Percentiles rank a stretch among this genome's conserved stretches.
Conservation (phyloP, 2,888 invertebrate genomes). For the Drosophila nigricruria region DNA sequence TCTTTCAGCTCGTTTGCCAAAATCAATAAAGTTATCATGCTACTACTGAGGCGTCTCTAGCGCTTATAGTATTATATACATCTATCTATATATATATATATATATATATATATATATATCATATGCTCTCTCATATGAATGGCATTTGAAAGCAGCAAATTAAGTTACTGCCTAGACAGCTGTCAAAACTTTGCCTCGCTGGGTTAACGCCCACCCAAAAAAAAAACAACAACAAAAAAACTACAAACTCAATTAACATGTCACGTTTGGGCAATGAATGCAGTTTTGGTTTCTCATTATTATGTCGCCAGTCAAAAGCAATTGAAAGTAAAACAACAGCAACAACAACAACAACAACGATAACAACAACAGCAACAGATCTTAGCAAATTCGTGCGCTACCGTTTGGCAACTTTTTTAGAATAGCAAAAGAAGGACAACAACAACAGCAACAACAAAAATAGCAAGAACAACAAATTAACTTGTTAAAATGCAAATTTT, state of each 20-base stretch:
- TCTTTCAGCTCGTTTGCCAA: slow-evolving; percentile 69
- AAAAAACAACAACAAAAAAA: slow-evolving; percentile 7
- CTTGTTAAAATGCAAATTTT: slow-evolving; percentile 83
- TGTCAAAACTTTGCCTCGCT: slow-evolving; percentile 63
- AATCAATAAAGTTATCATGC: slow-evolving; percentile 76
- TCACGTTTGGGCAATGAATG: slow-evolving; percentile 76
- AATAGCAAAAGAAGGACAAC: slow-evolving; percentile 38
- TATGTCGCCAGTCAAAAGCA: slow-evolving; percentile 79
- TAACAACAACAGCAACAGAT: slow-evolving; percentile 29
- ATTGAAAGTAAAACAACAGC: slow-evolving; percentile 71
- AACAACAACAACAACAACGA: slow-evolving; percentile 35
- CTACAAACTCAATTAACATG: slow-evolving; percentile 71
- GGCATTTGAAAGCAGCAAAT: slow-evolving; percentile 67
- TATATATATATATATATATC: slow-evolving; percentile 1
- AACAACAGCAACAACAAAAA: slow-evolving; percentile 23
- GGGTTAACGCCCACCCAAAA: slow-evolving; percentile 70
- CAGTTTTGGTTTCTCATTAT: slow-evolving; percentile 75
- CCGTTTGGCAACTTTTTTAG: slow-evolving; percentile 77
- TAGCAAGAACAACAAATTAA: slow-evolving; percentile 74
- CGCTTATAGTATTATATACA: slow-evolving; percentile 24
- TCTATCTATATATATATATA: neutral
- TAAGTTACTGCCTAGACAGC: slow-evolving; percentile 59
- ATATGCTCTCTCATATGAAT: slow-evolving; percentile 13
- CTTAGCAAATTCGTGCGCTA: slow-evolving; percentile 77
- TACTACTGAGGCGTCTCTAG: slow-evolving; percentile 53